phyloP scores from a whole-genome alignment of 2,113 vertebrate species.

The Pandion haliaetus region DNA sequence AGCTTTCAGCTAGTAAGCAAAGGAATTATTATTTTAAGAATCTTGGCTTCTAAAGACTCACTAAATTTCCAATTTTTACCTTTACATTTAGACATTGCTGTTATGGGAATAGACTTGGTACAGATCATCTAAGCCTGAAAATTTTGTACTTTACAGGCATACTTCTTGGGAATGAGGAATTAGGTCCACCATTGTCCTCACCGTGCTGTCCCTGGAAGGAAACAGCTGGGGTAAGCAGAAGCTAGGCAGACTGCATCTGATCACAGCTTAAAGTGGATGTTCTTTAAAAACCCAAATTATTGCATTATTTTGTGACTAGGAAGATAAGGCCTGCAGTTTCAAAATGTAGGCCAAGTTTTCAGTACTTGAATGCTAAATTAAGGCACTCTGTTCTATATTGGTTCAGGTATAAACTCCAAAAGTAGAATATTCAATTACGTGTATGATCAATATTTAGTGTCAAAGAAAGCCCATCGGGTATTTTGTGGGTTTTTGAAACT shows the following conservation, averaged over 20 bases:
- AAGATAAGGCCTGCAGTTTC: not conserved
- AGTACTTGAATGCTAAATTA: not conserved
- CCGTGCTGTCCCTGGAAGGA: not conserved
- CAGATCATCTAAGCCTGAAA: not conserved
- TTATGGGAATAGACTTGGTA: not conserved
- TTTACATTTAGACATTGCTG: not conserved
- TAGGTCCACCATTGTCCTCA: not conserved
- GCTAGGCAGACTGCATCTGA: not conserved
- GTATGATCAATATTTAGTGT: not conserved
- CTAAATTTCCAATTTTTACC: not conserved
- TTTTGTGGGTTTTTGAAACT: not conserved
- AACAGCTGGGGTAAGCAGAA: not conserved
- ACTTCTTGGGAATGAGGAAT: not conserved
- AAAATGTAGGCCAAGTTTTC: slow-evolving; percentile 6
- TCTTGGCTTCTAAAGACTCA: not conserved
- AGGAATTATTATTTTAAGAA: not conserved
- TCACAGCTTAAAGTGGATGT: not conserved
- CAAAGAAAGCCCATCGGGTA: not conserved
- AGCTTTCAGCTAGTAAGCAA: not conserved
- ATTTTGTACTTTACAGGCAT: not conserved
- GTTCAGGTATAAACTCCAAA: not conserved
- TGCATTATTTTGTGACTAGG: not conserved
- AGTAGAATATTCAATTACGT: not conserved
- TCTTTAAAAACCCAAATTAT: not conserved
- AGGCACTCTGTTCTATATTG: not conserved